Evolutionary conservation across 2,797 vertebrate genomes (phyloP).

Genomic region (Monodelphis domestica): DNA sequence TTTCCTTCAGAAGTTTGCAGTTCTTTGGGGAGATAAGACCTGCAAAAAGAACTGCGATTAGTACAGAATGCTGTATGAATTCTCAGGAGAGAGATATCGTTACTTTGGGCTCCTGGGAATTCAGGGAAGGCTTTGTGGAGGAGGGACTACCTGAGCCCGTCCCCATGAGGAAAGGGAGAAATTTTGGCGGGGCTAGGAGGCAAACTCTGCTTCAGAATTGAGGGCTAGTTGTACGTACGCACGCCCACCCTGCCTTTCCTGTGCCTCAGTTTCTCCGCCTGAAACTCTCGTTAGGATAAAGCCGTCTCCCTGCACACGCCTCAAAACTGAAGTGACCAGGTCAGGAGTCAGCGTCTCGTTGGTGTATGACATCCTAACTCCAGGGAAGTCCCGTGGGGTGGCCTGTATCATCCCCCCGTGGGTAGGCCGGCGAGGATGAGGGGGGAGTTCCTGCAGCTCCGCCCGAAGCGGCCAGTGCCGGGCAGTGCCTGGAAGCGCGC

Average conservation of each 20-base stretch:
- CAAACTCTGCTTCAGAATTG: not conserved
- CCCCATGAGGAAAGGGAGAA: not conserved
- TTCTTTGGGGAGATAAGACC: not conserved
- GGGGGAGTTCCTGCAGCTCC: not conserved
- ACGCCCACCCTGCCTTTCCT: not conserved
- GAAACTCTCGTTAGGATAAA: not conserved
- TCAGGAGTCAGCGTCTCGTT: constrained; percentile 29
- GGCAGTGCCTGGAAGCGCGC: constrained; percentile 7
- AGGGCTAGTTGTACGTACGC: not conserved
- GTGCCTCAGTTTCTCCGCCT: constrained; percentile 23
- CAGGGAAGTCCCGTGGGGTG: not conserved
- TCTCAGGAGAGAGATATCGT: not conserved
- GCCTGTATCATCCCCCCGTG: not conserved
- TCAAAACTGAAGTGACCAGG: constrained; percentile 18
- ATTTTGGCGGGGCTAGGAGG: not conserved
- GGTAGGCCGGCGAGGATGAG: not conserved
- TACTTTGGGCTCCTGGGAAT: not conserved
- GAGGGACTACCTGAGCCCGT: not conserved
- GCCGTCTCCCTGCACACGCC: not conserved
- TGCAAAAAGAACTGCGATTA: not conserved
- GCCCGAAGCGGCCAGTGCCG: not conserved
- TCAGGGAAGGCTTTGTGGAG: constrained; percentile 8
- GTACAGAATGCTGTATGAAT: not conserved
- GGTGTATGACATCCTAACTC: not conserved
- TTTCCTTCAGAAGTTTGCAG: not conserved